Evolutionary conservation across 1,140 invertebrate species (phyloP), one percentile per base, ranked within the genome.

Genomic region (Drosophila leontia): DNA sequence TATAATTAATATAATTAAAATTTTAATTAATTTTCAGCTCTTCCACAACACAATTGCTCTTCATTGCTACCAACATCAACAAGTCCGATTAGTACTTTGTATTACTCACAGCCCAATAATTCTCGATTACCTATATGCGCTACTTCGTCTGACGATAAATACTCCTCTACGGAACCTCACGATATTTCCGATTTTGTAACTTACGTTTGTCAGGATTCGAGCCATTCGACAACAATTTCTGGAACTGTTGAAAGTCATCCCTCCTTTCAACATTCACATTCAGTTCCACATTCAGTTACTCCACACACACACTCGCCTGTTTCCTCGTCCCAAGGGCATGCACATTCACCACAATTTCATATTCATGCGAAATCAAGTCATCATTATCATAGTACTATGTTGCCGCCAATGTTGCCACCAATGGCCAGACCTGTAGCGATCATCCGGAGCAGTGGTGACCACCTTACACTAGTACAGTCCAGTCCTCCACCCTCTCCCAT

Each of bases 111-210:
- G 63, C 93, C 94, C n/a, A 84, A 65, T 51, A 94, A 93, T 91
- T 92, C 50, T 17, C 63, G 79, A 17, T 51, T 90, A 57, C 50
- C 65, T 34, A 41, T 82, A 77, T n/a, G 53, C 13, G 26, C 78
- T 39, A 80, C 75, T 67, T 60, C 78, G 50, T 42, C 63, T 62
- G 76, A 82, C n/a, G 75, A 88, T 11, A 75, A 77, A 53, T 76
- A 71, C 72, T 47, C 77, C 15, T 45, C 77, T 11, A 42, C 68
- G n/a, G 82, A 84, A 42, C 57, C 80, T 6, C 96, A 98, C 92
- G 98, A 99, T 93, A 98, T 99, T 61, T 97, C 97, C 1, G 98
- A 99, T 93, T 99, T 99, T 93, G 98, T 99, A 37, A 99, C 98
- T 37, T 97, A 99, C 86, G 98, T 99, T 48, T 99, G 98, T 92